phyloP scores from a whole-genome alignment of 1,140 invertebrate genomes.

The Platorchestia sp. region DNA sequence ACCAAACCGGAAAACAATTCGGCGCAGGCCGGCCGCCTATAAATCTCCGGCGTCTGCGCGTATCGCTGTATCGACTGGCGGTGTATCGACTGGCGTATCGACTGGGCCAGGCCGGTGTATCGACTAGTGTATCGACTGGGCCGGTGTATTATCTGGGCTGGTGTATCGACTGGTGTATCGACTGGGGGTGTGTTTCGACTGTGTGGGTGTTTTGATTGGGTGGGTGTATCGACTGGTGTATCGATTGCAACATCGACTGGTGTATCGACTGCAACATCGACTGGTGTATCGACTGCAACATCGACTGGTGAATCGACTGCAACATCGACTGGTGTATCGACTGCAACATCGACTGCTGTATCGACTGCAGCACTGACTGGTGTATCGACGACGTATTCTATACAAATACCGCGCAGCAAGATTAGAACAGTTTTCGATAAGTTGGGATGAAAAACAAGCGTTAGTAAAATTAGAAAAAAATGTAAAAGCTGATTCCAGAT shows the following conservation, averaged over 20 bases:
- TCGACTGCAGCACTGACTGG: neutral
- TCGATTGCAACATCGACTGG: neutral
- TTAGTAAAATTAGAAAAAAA: neutral
- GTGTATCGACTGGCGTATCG: too few species aligned
- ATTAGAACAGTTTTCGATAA: neutral
- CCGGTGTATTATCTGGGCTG: neutral
- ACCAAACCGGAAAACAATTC: too few species aligned
- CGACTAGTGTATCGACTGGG: neutral
- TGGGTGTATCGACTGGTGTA: neutral
- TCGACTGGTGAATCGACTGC: neutral
- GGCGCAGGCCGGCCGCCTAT: too few species aligned
- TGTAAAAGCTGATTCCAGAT: too few species aligned
- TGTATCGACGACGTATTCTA: neutral
- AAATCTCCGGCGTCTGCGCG: too few species aligned
- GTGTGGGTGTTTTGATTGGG: too few species aligned
- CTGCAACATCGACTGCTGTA: neutral
- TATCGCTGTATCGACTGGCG: too few species aligned
- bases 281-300: neutral
- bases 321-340: neutral
- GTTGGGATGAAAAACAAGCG: neutral
- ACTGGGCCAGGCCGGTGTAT: too few species aligned
- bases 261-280: neutral
- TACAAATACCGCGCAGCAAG: neutral
- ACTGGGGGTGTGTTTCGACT: neutral
- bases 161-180: neutral